Percentiles rank a stretch among this genome's conserved stretches.
These are phyloP conservation scores for Leucopsar rothschildi DNA, from an alignment of 2,113 vertebrate species.

Conservation along the genomic window DNA sequence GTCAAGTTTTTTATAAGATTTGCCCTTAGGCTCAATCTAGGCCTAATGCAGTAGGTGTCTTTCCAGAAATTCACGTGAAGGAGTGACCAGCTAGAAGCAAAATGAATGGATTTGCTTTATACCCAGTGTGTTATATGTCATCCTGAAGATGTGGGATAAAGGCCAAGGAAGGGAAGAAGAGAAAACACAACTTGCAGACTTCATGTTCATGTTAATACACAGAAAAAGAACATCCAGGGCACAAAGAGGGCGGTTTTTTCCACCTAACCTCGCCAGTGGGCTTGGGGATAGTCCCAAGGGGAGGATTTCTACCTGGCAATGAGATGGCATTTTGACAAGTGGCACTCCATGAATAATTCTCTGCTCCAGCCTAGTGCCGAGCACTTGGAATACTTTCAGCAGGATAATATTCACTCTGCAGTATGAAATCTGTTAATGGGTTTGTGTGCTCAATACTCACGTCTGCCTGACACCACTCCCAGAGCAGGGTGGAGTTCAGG, in stretches of 20 bases:
- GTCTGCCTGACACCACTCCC: background rate
- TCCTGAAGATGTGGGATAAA: background rate
- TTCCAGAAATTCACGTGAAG: background rate
- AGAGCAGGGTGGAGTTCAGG: background rate
- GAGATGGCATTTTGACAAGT: slow-evolving; percentile 16
- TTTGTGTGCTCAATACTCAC: background rate
- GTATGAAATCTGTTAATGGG: background rate
- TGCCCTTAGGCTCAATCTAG: background rate
- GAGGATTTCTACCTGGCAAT: background rate
- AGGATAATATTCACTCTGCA: background rate
- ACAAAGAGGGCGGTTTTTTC: background rate
- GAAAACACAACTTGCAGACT: background rate
- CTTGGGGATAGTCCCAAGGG: background rate
- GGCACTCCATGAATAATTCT: background rate
- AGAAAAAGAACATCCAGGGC: background rate
- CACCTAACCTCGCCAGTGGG: background rate
- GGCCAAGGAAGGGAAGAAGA: background rate
- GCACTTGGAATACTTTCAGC: slow-evolving; percentile 1
- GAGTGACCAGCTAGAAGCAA: background rate
- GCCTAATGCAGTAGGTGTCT: background rate
- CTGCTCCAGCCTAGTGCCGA: background rate
- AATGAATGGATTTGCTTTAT: background rate
- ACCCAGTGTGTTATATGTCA: background rate
- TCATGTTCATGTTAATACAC: background rate
- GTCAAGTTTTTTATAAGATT: background rate